Evolutionary conservation across 2,113 vertebrate species (phyloP).

Genomic region (Lepidiolamprologus cunningtoni): DNA sequence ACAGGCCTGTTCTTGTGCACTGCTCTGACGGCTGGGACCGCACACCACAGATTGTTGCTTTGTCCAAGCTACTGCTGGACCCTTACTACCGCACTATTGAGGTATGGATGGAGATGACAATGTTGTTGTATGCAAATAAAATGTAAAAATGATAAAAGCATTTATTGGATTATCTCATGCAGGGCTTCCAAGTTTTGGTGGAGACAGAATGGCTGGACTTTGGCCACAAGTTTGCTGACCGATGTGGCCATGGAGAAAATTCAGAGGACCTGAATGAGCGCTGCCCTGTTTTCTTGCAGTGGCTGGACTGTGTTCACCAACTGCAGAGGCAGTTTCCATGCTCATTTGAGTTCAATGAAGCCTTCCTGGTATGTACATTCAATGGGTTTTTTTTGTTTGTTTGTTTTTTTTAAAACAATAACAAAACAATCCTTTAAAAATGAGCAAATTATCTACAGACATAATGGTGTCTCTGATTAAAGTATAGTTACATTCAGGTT

Average conservation of each 20-base stretch:
- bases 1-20: conserved; percentile 90
- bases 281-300: conserved; percentile 96
- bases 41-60: conserved; percentile 91
- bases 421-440: background rate
- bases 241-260: conserved; percentile 95
- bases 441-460: background rate
- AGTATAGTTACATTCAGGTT: background rate
- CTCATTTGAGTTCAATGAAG: conserved; percentile 98
- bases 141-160: background rate
- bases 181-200: conserved; percentile 98
- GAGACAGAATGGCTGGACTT: conserved; percentile 98
- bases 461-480: background rate
- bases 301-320: conserved; percentile 98
- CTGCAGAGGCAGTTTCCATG: conserved; percentile 98
- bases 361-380: conserved; percentile 86
- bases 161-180: background rate
- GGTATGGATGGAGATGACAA: conserved; percentile 56
- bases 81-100: conserved; percentile 94
- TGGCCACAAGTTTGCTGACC: conserved; percentile 96
- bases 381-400: no score
- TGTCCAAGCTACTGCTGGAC: conserved; percentile 93
- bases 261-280: conserved; percentile 93
- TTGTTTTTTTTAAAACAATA: no score
- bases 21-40: conserved; percentile 98
- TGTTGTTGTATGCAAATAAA: background rate